Base-by-base conservation (phyloP, 2,797 vertebrate genomes). In the Lerista edwardsae region DNA sequence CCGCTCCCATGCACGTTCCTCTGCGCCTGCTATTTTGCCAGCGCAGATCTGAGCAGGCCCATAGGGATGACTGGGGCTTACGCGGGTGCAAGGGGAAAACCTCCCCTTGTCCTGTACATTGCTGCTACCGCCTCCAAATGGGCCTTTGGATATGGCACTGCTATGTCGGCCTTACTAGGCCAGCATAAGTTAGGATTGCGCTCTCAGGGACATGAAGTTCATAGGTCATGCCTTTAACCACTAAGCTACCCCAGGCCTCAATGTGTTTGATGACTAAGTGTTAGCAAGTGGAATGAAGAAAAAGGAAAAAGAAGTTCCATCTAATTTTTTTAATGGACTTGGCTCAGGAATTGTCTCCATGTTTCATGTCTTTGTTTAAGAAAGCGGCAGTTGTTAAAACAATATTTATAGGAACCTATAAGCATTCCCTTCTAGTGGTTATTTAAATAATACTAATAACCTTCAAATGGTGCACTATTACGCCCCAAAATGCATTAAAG, bases 181-280 rank as follows among this genome's bases (percentile, higher is more conserved):
- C n/a, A n/a, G n/a, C n/a, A n/a, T n/a, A n/a, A n/a, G n/a, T n/a
- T n/a, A n/a, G n/a, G n/a, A n/a, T n/a, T n/a, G n/a, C n/a, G n/a
- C n/a, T n/a, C n/a, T 76, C 44, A 36, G n/a, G 44, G 44, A 68
- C 62, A 31, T 65, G 9, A 4, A 51, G 55, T 29, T 31, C 62
- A 31, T 31, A 79, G 61, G 27, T 47, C 78, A 79, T 34, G 17
- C 19, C 27, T 75, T 67, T 27, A 79, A 31, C 44, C 77, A 12
- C 39, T 79, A 79, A 51, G 47, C 64, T 41, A 51, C 31, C 68
- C 31, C 44, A 80, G 44, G 14, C 27, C 29, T n/a, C 64, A 55
- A 89, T 90, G 88, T 91, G 82, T 93, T 93, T 86, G 84, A 90
- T 92, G 89, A 91, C 86, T 92, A 91, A 91, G 90, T 93, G 91